Evolutionary conservation across 1,140 invertebrate species (phyloP).

Genomic region (Drosophila leontia): DNA sequence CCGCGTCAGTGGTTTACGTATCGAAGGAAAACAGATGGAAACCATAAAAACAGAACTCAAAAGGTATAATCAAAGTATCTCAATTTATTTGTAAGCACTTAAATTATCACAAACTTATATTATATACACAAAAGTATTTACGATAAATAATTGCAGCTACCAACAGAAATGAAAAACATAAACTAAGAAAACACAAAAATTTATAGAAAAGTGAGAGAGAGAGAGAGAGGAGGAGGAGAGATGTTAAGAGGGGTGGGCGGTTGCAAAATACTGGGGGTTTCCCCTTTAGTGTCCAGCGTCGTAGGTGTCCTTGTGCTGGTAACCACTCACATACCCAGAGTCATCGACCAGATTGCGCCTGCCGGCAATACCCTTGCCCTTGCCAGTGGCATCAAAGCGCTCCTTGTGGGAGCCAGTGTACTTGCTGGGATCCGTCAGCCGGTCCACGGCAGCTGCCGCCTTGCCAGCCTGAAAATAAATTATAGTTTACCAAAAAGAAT

Average conservation of each 20-base stretch:
- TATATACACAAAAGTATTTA: constrained; percentile 52
- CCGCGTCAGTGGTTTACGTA: constrained; percentile 37
- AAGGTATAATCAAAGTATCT: constrained; percentile 45
- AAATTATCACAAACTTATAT: constrained; percentile 77
- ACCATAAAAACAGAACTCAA: constrained; percentile 13
- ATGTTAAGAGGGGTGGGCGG: constrained; percentile 15
- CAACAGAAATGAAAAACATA: constrained; percentile 41
- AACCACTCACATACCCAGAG: constrained; percentile 95
- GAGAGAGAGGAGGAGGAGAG: constrained; percentile 3
- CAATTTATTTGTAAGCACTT: constrained; percentile 70
- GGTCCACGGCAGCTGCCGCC: constrained; percentile 91
- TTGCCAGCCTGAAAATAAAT: constrained; percentile 86
- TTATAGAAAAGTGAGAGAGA: neutral
- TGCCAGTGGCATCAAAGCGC: constrained; percentile 93
- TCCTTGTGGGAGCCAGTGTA: constrained; percentile 97
- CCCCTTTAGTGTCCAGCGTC: constrained; percentile 86
- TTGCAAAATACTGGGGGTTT: neutral
- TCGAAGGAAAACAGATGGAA: constrained; percentile 21
- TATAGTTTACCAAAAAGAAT: accelerated
- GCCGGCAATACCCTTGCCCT: constrained; percentile 95
- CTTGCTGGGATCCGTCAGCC: constrained; percentile 95
- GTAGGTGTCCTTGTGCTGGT: constrained; percentile 93
- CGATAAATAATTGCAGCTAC: constrained; percentile 63
- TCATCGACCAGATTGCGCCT: constrained; percentile 91
- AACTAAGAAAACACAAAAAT: constrained; percentile 47